Percentiles rank a stretch among this genome's conserved stretches.
Evolutionary conservation across 2,113 vertebrate genomes (phyloP).

Genomic region (Marmota flaviventris): DNA sequence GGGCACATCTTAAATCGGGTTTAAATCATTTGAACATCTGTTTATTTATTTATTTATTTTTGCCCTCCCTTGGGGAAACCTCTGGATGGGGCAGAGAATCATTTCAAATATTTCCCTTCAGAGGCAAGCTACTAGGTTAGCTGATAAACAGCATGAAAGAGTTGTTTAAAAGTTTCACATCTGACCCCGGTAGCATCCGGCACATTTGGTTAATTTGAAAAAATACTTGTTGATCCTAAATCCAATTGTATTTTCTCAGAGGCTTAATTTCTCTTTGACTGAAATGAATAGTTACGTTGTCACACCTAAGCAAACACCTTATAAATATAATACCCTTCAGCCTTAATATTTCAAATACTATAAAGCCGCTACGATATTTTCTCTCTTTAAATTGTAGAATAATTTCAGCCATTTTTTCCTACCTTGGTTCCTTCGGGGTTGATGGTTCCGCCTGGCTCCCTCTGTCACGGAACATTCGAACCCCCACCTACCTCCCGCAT

Average conservation of each 20-base stretch:
- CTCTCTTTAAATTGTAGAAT: slow-evolving; percentile 69
- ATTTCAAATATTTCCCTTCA: neutral
- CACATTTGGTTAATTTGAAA: slow-evolving; percentile 52
- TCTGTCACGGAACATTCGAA: neutral
- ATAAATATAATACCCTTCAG: slow-evolving; percentile 59
- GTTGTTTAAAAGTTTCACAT: slow-evolving; percentile 1
- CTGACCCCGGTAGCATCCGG: neutral
- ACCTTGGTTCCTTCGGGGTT: slow-evolving; percentile 25
- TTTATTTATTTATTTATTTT: neutral
- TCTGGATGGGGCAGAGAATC: neutral
- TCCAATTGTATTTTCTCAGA: slow-evolving; percentile 45
- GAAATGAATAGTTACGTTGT: slow-evolving; percentile 66
- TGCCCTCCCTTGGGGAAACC: neutral
- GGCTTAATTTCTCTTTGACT: slow-evolving; percentile 70
- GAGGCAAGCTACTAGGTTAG: neutral
- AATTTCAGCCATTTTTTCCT: slow-evolving; percentile 67
- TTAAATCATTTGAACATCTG: neutral
- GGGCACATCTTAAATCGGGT: neutral
- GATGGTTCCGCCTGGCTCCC: slow-evolving; percentile 44
- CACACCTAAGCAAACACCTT: slow-evolving; percentile 61
- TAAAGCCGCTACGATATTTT: slow-evolving; percentile 67
- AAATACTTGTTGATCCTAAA: slow-evolving; percentile 36
- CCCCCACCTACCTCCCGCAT: neutral
- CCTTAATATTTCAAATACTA: slow-evolving; percentile 66
- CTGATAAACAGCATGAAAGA: neutral